Base-by-base conservation (phyloP, 2,113 vertebrate genomes). In the Reinhardtius hippoglossoides region DNA sequence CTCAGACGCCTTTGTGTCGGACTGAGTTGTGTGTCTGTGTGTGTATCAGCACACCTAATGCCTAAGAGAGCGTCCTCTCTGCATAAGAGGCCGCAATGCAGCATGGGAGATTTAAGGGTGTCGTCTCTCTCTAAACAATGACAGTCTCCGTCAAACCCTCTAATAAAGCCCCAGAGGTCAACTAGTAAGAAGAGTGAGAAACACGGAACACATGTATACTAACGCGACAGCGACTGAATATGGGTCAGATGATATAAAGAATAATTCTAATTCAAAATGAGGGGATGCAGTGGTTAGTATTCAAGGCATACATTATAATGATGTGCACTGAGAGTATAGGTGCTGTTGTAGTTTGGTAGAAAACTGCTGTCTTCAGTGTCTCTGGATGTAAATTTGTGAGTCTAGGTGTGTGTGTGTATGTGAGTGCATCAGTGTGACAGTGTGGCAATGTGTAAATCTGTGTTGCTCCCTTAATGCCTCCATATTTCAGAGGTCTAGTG, bases 61-160 rank as follows among this genome's bases (percentile, higher is more conserved):
- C 55, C 71, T 74, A 71, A 59, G 78, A 79, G 56, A 76, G 61
- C 4, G 52, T 95, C 93, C 91, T 94, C 93, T 95, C 95, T 96
- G 95, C 96, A 96, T 97, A 96, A 95, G 94, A 95, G 91, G 95
- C 96, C 91, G 95, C 94, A 95, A 90, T 93, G 95, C 96, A 96
- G 95, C 91, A 94, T 94, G 91, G 91, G 95, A 97, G 96, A 97
- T 96, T 96, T 96, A 97, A 94, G 88, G 82, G 74, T 94, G 95
- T 94, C 95, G 93, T 92, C 94, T 95, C 95, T 94, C 94, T 96
- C 95, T 96, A 95, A 96, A 96, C 92, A 94, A 96, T 97, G 96
- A 97, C 96, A 96, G 96, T 94, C 87, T 88, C 95, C 96, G 96
- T 96, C 96, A 96, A 95, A 96, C 94, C 94, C 92, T 93, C 92